Evolutionary conservation across 2,797 vertebrate species (phyloP).

Genomic region (Corythornis leucogaster): DNA sequence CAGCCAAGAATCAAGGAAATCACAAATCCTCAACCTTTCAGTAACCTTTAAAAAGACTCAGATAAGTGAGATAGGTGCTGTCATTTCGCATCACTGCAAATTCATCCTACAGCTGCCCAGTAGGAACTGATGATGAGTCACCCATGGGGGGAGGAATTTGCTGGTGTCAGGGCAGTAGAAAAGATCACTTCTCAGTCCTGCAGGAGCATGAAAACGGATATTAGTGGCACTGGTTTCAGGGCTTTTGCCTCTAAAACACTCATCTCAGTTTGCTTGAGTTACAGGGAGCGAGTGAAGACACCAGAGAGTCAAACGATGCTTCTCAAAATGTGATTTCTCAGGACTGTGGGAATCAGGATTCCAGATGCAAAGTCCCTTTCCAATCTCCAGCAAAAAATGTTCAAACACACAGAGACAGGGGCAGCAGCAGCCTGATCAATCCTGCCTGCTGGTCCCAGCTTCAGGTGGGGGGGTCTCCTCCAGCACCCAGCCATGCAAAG

Average conservation of each 20-base stretch:
- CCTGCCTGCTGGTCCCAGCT: neutral
- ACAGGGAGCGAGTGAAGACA: neutral
- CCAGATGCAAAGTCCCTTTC: neutral
- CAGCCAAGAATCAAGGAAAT: constrained; percentile 11
- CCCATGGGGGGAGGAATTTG: neutral
- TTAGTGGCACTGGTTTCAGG: neutral
- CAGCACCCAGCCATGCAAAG: neutral
- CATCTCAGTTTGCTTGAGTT: neutral
- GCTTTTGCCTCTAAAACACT: neutral
- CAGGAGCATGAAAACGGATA: neutral
- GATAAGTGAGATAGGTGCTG: neutral
- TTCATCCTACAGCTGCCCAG: neutral
- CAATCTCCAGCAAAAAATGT: neutral
- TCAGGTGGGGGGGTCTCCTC: neutral
- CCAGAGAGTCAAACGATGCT: neutral
- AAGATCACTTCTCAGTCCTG: neutral
- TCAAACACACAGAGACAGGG: neutral
- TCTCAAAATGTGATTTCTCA: neutral
- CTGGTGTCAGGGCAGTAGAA: neutral
- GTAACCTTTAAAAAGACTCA: neutral
- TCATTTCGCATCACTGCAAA: neutral
- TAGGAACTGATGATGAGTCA: neutral
- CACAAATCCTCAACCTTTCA: neutral
- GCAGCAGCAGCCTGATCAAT: neutral
- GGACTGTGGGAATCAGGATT: neutral